Evolutionary conservation across 2,888 invertebrate genomes (phyloP).

Genomic region (Anorthoa munda): DNA sequence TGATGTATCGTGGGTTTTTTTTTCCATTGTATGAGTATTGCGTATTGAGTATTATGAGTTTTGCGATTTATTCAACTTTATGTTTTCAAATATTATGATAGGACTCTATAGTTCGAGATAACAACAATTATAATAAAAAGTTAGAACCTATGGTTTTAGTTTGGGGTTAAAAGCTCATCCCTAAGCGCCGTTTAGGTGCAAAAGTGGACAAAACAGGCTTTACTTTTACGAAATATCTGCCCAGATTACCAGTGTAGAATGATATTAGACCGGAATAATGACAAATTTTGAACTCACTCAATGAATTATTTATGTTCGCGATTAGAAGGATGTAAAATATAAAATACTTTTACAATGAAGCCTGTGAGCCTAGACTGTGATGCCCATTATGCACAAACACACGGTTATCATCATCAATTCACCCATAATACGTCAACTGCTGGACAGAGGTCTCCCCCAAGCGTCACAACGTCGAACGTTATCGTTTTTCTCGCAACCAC

Average conservation of each 20-base stretch:
- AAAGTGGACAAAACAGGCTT: slow-evolving; percentile 16
- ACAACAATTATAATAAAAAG: slow-evolving; percentile 29
- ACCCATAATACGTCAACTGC: too few relatives aligned
- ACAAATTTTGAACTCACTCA: neutral
- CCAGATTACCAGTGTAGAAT: neutral
- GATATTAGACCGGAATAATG: neutral
- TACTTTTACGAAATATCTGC: slow-evolving; percentile 12
- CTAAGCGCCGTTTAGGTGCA: neutral
- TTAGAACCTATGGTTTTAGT: slow-evolving; percentile 22
- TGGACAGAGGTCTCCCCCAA: too few relatives aligned
- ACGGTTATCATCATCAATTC: too few relatives aligned
- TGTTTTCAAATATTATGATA: neutral
- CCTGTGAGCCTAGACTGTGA: too few relatives aligned
- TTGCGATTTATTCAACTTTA: slow-evolving; percentile 4
- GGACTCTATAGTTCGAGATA: slow-evolving; percentile 27
- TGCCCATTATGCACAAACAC: too few relatives aligned
- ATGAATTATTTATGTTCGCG: too few relatives aligned
- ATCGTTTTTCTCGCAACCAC: too few relatives aligned
- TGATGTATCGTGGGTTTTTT: too few relatives aligned
- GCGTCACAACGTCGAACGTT: too few relatives aligned
- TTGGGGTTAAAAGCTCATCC: slow-evolving; percentile 5
- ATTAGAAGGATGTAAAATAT: neutral
- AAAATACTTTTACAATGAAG: too few relatives aligned
- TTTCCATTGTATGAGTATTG: too few relatives aligned
- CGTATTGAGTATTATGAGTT: too few relatives aligned